Evolutionary conservation across 2,113 vertebrate species (phyloP), one percentile per base, ranked within the genome.

Genomic region (Philantomba maxwellii): DNA sequence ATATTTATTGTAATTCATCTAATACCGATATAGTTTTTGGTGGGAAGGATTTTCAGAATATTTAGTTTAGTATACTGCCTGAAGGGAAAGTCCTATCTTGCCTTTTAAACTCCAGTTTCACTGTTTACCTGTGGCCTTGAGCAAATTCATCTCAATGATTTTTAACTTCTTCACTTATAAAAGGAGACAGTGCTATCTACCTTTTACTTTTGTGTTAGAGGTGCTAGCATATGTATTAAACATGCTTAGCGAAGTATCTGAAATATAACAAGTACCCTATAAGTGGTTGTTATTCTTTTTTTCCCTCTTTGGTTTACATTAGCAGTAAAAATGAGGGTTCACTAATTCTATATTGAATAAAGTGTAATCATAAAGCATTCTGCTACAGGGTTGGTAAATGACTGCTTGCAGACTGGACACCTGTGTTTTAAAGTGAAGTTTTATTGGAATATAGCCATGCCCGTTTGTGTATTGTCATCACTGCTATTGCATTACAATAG

Each of bases 371-470:
- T 64, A 30, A 92, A 75, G 23, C 25, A 45, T 58, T 88, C 16
- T 89, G 7, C 12, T 57, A 13, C 21, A 93, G 58, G 43, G 12
- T 53, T 57, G 57, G 75, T 26, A 80, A 86, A 85, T 33, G 16
- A 75, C 15, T 10, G 25, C 39, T 45, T 73, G 9, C 8, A 51
- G 53, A 7, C 47, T 82, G 66, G 43, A 53, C n/a, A 92, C 11
- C 45, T 92, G 28, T 62, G 90, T 84, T 85, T 95, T 33, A 73
- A 73, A 93, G 60, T 93, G 57, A 88, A 75, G 55, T 93, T 93
- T 93, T 95, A 64, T 77, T 83, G 62, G 55, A 82, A 82, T 62
- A 90, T 2, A 75, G 39, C 14, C 26, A 83, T 13, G 12, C 16
- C 9, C 3, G 6, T 95, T 84, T 81, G 47, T 58, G 7, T 77